These are phyloP conservation scores for Potorous gilbertii DNA, from an alignment of 2,797 vertebrate genomes.

Conservation along the genomic window DNA sequence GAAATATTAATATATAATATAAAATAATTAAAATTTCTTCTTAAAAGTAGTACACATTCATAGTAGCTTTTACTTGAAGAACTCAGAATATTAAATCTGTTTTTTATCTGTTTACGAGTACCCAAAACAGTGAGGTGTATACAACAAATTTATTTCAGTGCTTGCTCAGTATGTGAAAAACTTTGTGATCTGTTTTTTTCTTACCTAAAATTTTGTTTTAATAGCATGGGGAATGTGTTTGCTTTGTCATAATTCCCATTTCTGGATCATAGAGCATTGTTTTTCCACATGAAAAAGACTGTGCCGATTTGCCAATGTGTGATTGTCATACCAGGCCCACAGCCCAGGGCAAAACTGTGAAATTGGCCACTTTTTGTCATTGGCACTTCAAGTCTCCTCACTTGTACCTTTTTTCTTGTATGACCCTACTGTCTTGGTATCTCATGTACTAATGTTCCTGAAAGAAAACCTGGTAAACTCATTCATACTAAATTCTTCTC, in stretches of 20 bases:
- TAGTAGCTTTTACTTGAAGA: conserved; percentile 56
- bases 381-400: conserved; percentile 25
- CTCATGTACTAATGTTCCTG: conserved; percentile 9
- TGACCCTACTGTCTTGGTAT: neutral
- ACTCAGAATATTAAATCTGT: conserved; percentile 41
- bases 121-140: conserved; percentile 39
- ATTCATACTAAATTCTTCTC: conserved; percentile 16
- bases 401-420: conserved; percentile 47
- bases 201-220: conserved; percentile 47
- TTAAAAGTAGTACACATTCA: conserved; percentile 48
- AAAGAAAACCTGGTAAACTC: conserved; percentile 28
- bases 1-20: neutral
- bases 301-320: conserved; percentile 46
- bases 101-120: conserved; percentile 54
- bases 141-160: conserved; percentile 17
- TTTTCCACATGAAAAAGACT: conserved; percentile 35
- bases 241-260: conserved; percentile 48
- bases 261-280: conserved; percentile 25
- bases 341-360: neutral
- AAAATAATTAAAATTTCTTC: conserved; percentile 45
- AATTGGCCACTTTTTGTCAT: conserved; percentile 4
- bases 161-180: conserved; percentile 32
- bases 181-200: conserved; percentile 8
- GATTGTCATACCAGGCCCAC: neutral
- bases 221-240: conserved; percentile 34